These are phyloP conservation scores for Polydrusus cervinus DNA, from an alignment of 2,888 invertebrate species.

Conservation along the genomic window DNA sequence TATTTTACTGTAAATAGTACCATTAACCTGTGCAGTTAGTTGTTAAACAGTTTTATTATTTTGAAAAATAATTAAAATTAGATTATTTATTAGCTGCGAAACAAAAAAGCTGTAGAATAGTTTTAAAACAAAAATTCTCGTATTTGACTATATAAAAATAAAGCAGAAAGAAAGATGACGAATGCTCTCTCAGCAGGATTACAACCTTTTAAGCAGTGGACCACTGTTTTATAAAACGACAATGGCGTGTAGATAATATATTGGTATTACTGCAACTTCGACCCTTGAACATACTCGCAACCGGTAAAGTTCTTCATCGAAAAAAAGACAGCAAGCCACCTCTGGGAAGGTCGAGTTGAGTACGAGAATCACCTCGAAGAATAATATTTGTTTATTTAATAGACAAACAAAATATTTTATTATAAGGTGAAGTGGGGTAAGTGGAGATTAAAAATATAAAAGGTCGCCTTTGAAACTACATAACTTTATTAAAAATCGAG, in stretches of 20 bases:
- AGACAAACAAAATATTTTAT: no score
- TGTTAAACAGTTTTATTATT: neutral
- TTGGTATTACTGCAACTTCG: slow-evolving; percentile 43
- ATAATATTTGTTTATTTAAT: no score
- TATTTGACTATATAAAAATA: slow-evolving; percentile 15
- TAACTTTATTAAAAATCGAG: no score
- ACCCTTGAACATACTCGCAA: slow-evolving; percentile 48
- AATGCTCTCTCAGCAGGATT: slow-evolving; percentile 40
- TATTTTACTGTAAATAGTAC: no score
- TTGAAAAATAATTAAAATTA: neutral
- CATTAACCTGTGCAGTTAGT: neutral
- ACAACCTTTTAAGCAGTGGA: slow-evolving; percentile 49
- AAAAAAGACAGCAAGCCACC: slow-evolving; percentile 49
- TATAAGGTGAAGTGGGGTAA: no score
- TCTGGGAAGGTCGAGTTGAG: neutral
- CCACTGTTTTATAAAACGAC: slow-evolving; percentile 51
- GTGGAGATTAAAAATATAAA: no score
- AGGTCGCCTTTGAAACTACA: no score
- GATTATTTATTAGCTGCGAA: no score
- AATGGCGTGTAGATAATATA: slow-evolving; percentile 52
- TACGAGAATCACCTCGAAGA: no score
- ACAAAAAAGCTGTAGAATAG: neutral
- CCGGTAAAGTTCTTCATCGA: slow-evolving; percentile 52
- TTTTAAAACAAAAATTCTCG: neutral
- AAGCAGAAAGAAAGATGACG: slow-evolving; percentile 35